Evolutionary conservation across 2,888 invertebrate species (phyloP), one percentile per base, ranked within the genome.

Genomic region (Ennomos quercinarius): DNA sequence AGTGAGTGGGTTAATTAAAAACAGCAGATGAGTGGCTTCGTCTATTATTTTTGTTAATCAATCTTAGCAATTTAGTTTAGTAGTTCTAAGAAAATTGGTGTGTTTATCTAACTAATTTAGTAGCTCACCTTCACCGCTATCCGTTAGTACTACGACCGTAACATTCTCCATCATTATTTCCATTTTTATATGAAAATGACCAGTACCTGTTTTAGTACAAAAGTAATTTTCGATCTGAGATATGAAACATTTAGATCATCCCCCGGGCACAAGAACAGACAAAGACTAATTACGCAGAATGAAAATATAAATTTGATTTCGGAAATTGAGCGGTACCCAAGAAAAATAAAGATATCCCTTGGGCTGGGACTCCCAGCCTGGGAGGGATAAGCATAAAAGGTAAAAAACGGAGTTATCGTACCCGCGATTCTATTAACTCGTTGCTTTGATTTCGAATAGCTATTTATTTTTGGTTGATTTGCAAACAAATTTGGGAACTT

Each of bases 251-350:
- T 61, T 68, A 68, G 61, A 54, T 35, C 45, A 49, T 57, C 63
- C 70, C 59, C 62, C 50, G 37, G 49, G 55, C 57, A 38, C 46
- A 37, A 53, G 41, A 63, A 64, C 59, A 66, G 70, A 71, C 68
- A 71, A 55, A 68, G 68, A 73, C 66, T 76, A 73, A 78, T 74
- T 71, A 73, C 67, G 40, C 52, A 44, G 54, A 64, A 68, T 70
- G 67, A 73, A 71, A 70, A 70, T 70, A 66, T 39, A 62, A 68
- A 70, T 74, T 69, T 66, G 64, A 72, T 77, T 74, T 70, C 45
- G 45, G 44, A 50, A 57, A 68, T 64, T 58, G 60, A 62, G 61
- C 44, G 56, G 56, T 58, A 58, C 53, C 48, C 50, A 12, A 42
- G 44, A 62, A 56, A 65, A 52, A 64, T 52, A 57, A 57, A 59